These are phyloP conservation scores for Melanotaenia trifasciata DNA, from an alignment of 2,797 vertebrate species.

Conservation along the genomic window DNA sequence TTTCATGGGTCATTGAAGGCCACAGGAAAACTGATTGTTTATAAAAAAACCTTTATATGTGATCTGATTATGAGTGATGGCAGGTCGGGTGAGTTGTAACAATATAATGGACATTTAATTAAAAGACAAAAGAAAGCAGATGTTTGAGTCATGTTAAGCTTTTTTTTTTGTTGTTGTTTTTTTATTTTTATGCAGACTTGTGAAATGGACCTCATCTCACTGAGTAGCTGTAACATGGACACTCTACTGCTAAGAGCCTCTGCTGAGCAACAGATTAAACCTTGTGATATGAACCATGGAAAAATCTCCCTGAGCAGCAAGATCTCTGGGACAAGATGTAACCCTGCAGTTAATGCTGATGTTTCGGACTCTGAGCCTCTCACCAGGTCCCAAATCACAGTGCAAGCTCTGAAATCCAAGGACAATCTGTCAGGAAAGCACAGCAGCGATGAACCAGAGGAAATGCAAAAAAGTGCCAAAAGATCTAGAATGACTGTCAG, in stretches of 20 bases:
- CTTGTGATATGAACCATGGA: constrained; percentile 19
- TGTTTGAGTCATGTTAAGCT: neutral
- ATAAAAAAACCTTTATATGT: neutral
- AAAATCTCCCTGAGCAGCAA: constrained; percentile 22
- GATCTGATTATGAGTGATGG: neutral
- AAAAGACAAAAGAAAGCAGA: neutral
- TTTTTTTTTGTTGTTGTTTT: neutral
- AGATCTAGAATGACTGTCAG: constrained; percentile 21
- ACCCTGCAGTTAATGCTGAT: constrained; percentile 5
- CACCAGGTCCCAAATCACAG: constrained; percentile 13
- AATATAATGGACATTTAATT: neutral
- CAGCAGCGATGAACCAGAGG: constrained; percentile 13
- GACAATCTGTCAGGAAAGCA: neutral
- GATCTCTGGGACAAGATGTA: constrained; percentile 41
- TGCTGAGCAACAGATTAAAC: constrained; percentile 13
- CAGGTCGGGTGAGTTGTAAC: neutral
- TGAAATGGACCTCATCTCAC: constrained; percentile 1
- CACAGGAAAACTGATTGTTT: neutral
- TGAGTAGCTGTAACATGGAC: constrained; percentile 7
- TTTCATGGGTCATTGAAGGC: neutral
- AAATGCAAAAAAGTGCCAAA: constrained; percentile 20
- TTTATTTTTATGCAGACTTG: constrained; percentile 23
- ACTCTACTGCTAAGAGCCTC: constrained; percentile 4
- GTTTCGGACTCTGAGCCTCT: constrained; percentile 15
- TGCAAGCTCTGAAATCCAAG: constrained; percentile 20